Conservation (phyloP, 2,113 vertebrate species). For the Chamaetylas fuelleborni region DNA sequence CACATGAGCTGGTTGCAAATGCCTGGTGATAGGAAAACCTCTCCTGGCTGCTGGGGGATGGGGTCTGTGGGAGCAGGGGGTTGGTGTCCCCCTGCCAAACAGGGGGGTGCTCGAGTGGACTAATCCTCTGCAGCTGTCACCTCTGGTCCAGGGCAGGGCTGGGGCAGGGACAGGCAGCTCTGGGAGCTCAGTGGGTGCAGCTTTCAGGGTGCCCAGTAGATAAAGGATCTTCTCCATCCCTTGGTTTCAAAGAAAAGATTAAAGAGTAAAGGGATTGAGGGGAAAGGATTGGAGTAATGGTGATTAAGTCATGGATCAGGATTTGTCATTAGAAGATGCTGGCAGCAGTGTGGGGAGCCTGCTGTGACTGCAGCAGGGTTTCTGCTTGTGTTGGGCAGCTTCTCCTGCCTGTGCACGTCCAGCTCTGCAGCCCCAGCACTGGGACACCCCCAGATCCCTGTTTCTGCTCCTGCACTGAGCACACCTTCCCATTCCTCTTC, state of each 20-base stretch:
- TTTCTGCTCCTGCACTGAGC: background rate
- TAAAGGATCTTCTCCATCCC: background rate
- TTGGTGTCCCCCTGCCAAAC: fast-evolving
- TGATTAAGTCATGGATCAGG: slow-evolving; percentile 40
- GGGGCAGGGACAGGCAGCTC: background rate
- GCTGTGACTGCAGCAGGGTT: background rate
- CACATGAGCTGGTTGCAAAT: background rate
- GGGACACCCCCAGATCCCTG: background rate
- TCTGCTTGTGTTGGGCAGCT: background rate
- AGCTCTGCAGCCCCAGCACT: fast-evolving
- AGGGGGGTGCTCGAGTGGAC: fast-evolving
- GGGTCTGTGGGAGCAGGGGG: background rate
- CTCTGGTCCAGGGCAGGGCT: background rate
- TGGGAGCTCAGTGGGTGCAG: background rate
- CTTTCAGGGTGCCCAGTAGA: background rate
- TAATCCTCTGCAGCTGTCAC: background rate
- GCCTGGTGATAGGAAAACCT: background rate
- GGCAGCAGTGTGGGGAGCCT: background rate
- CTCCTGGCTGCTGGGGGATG: background rate
- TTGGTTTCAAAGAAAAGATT: background rate
- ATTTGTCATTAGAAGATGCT: background rate
- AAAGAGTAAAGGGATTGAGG: slow-evolving; percentile 38
- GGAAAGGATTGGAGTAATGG: background rate
- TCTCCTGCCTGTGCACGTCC: background rate
- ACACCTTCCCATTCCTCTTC: background rate